Conservation (phyloP, 64 coral and sea anemone genomes). For the Catalaphyllia jardinei region DNA sequence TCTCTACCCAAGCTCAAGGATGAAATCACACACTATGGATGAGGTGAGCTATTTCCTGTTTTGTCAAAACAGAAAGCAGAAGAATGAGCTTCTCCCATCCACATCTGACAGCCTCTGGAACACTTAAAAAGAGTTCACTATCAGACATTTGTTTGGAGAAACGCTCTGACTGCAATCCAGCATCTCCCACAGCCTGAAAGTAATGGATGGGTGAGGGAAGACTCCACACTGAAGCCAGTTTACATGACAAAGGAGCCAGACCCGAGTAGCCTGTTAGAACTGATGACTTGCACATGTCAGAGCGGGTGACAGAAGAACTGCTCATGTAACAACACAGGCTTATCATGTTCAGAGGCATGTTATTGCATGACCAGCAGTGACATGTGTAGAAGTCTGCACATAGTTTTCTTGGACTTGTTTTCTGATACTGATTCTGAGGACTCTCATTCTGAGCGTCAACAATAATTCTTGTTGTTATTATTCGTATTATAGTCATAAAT, state of each 20-base stretch:
- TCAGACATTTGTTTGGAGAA: slow-evolving; percentile 13
- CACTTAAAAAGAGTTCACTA: slow-evolving; percentile 47
- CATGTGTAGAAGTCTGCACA: too few species aligned
- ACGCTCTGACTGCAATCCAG: slow-evolving; percentile 36
- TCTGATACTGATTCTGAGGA: too few species aligned
- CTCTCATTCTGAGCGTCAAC: too few species aligned
- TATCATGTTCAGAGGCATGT: slow-evolving; percentile 50
- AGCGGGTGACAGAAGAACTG: background rate
- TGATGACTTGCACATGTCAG: background rate
- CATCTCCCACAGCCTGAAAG: slow-evolving; percentile 44
- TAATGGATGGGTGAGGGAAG: slow-evolving; percentile 35
- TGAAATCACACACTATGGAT: slow-evolving; percentile 38
- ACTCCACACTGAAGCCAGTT: too few species aligned
- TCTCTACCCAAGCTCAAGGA: slow-evolving; percentile 26
- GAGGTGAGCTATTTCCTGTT: slow-evolving; percentile 49
- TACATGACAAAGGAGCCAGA: too few species aligned
- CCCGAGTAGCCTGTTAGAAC: too few species aligned
- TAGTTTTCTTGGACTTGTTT: too few species aligned
- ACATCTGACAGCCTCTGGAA: slow-evolving; percentile 36
- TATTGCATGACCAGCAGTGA: slow-evolving; percentile 8
- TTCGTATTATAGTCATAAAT: too few species aligned
- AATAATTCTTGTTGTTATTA: too few species aligned
- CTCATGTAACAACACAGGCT: slow-evolving; percentile 43
- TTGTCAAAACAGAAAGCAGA: slow-evolving; percentile 28
- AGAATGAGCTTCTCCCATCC: slow-evolving; percentile 43